Percentiles rank a stretch among this genome's conserved stretches.
phyloP scores from a whole-genome alignment of 1,140 invertebrate species.

The Orussus abietinus region DNA sequence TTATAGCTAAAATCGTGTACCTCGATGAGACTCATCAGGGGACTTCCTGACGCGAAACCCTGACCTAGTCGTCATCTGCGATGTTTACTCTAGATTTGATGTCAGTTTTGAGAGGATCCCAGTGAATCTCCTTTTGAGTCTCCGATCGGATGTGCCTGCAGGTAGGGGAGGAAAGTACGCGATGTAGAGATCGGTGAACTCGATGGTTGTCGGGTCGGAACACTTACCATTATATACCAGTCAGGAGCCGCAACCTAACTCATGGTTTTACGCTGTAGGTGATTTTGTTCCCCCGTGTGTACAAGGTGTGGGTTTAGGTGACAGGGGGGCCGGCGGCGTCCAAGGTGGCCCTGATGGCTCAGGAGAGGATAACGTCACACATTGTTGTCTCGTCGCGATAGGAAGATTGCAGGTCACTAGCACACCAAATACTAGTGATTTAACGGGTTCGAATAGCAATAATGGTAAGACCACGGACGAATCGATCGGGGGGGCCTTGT shows the following conservation, averaged over 20 bases:
- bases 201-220: slow-evolving; percentile 14
- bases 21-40: too few relatives aligned
- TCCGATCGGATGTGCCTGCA: too few relatives aligned
- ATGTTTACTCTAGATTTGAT: too few relatives aligned
- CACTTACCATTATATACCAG: too few relatives aligned
- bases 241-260: slow-evolving; percentile 23
- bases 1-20: too few relatives aligned
- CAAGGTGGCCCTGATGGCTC: slow-evolving; percentile 72
- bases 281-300: slow-evolving; percentile 53
- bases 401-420: slow-evolving; percentile 94
- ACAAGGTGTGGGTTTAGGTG: slow-evolving; percentile 51
- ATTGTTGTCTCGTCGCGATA: slow-evolving; percentile 97
- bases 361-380: slow-evolving; percentile 71
- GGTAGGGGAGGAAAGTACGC: slow-evolving; percentile 8
- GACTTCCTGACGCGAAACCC: too few relatives aligned
- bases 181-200: slow-evolving; percentile 22
- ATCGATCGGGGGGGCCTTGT: not conserved
- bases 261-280: slow-evolving; percentile 44
- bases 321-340: slow-evolving; percentile 53
- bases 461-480: slow-evolving; percentile 42
- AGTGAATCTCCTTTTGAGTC: too few relatives aligned
- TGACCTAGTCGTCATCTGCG: too few relatives aligned
- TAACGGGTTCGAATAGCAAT: slow-evolving; percentile 79
- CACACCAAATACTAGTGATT: slow-evolving; percentile 87
- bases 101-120: too few relatives aligned